Conservation (phyloP, 2,888 invertebrate genomes). For the Aricia artaxerxes region DNA sequence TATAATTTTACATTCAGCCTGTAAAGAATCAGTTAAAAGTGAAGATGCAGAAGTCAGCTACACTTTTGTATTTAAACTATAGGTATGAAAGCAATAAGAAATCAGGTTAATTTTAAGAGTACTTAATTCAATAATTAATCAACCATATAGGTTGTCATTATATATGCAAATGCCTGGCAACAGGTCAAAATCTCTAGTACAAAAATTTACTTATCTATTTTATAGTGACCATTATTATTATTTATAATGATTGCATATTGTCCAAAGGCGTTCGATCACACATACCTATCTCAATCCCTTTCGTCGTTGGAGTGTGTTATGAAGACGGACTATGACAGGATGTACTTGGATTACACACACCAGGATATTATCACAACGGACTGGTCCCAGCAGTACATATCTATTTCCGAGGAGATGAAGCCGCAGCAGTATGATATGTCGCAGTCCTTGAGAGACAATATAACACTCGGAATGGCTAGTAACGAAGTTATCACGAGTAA, state of each 20-base stretch:
- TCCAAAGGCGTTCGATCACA: slow-evolving; percentile 62
- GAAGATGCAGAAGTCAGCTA: too few species aligned
- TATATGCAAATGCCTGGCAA: too few species aligned
- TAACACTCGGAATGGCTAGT: slow-evolving; percentile 56
- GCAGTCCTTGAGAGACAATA: slow-evolving; percentile 54
- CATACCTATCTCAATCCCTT: slow-evolving; percentile 68
- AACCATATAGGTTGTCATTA: too few species aligned
- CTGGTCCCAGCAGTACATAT: slow-evolving; percentile 55
- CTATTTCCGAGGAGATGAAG: slow-evolving; percentile 51
- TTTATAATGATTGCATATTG: background rate
- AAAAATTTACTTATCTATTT: too few species aligned
- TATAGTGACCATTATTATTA: too few species aligned
- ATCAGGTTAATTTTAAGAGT: too few species aligned
- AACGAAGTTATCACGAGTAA: background rate
- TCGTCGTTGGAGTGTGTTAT: slow-evolving; percentile 55
- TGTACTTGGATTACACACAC: slow-evolving; percentile 60
- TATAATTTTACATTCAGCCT: too few species aligned
- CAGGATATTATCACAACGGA: slow-evolving; percentile 39
- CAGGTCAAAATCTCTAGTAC: too few species aligned
- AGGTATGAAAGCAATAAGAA: too few species aligned
- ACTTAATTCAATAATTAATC: too few species aligned
- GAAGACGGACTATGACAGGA: slow-evolving; percentile 64
- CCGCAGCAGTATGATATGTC: slow-evolving; percentile 58
- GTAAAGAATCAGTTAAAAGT: too few species aligned
- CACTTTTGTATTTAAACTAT: too few species aligned